Evolutionary conservation across 2,113 vertebrate genomes (phyloP).

Genomic region (Odobenus rosmarus): DNA sequence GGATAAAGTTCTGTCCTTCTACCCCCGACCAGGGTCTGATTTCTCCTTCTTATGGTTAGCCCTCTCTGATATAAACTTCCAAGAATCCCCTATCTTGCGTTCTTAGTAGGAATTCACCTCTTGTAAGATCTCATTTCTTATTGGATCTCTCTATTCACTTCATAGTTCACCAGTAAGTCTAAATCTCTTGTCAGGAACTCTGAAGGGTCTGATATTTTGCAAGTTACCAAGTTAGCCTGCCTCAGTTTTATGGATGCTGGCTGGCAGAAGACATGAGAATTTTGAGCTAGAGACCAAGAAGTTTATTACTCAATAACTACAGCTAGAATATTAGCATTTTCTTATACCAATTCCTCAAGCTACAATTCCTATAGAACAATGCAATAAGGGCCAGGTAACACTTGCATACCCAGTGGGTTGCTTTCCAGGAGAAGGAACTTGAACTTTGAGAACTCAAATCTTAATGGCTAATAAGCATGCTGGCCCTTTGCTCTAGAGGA

Average conservation of each 20-base stretch:
- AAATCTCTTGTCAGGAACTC: not conserved
- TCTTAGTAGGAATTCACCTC: not conserved
- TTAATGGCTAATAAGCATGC: not conserved
- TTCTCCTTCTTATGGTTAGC: not conserved
- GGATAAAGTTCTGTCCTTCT: not conserved
- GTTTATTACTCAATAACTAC: not conserved
- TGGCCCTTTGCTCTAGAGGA: not conserved
- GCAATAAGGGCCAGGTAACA: not conserved
- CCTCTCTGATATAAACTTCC: not conserved
- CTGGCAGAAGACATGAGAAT: not conserved
- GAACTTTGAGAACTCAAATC: not conserved
- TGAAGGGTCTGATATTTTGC: not conserved
- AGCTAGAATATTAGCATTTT: not conserved
- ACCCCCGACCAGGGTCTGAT: not conserved
- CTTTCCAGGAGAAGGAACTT: not conserved
- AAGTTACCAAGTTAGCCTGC: not conserved
- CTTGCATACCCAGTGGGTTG: not conserved
- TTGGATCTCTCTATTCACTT: not conserved
- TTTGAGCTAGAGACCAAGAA: not conserved
- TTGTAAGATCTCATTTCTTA: not conserved
- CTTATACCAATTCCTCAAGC: not conserved
- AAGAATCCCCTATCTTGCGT: not conserved
- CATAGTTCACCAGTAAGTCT: not conserved
- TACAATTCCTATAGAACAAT: not conserved
- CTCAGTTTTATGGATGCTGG: not conserved